Conservation (phyloP, 2,113 vertebrate genomes). For the Thomomys bottae region DNA sequence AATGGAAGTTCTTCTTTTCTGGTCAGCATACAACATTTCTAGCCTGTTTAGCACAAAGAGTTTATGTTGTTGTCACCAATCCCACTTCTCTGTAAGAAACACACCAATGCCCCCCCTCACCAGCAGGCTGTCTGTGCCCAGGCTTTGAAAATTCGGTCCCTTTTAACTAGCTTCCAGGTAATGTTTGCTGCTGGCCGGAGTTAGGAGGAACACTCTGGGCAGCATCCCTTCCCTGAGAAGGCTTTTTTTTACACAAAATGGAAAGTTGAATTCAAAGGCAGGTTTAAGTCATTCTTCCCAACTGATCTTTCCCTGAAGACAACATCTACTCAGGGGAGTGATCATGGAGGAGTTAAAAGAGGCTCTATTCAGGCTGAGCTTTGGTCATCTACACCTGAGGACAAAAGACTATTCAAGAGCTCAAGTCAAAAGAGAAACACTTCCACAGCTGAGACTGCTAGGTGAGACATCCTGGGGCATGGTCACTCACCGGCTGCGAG, state of each 20-base stretch:
- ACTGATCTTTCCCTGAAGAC: not conserved
- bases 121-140: no score
- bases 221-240: not conserved
- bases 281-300: not conserved
- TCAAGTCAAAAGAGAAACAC: constrained; percentile 15
- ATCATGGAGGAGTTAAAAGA: not conserved
- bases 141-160: not conserved
- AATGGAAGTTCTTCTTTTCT: not conserved
- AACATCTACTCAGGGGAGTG: not conserved
- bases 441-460: not conserved
- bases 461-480: not conserved
- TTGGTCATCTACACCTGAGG: not conserved
- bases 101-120: not conserved
- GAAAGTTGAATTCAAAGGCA: not conserved
- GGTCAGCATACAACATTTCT: not conserved
- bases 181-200: not conserved
- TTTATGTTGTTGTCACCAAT: not conserved
- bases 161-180: constrained; percentile 2
- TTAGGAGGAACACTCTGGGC: not conserved
- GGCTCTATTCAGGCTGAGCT: not conserved
- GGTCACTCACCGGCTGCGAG: not conserved
- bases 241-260: not conserved
- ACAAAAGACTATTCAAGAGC: constrained; percentile 5
- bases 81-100: not conserved
- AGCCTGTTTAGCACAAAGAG: not conserved